Conservation (phyloP, 2,797 vertebrate species). For the Odontamblyopus rebecca region DNA sequence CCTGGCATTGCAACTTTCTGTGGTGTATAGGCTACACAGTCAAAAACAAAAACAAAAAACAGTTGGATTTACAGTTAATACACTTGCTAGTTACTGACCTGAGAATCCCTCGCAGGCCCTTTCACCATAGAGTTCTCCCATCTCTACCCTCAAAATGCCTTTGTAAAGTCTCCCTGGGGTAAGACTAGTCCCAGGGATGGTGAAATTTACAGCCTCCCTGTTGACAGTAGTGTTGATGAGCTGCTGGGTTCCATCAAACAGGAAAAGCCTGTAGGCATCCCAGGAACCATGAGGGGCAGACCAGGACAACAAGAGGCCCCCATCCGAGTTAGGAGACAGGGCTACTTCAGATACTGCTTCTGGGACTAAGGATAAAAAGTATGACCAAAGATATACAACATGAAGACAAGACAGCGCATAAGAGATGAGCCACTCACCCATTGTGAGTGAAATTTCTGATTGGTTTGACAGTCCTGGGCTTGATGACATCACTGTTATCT, state of each 20-base stretch:
- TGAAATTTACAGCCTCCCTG: constrained; percentile 63
- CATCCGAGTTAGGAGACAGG: constrained; percentile 61
- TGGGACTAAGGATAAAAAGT: constrained; percentile 76
- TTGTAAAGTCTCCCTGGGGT: constrained; percentile 81
- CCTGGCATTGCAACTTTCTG: not conserved
- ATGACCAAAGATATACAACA: not conserved
- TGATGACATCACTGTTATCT: constrained; percentile 73
- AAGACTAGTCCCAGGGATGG: constrained; percentile 66
- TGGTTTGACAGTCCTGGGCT: constrained; percentile 80
- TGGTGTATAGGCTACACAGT: not conserved
- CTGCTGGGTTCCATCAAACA: constrained; percentile 73
- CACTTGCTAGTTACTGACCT: constrained; percentile 49
- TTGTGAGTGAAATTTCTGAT: constrained; percentile 70
- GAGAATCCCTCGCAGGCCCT: constrained; percentile 59
- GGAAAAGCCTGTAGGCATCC: constrained; percentile 82
- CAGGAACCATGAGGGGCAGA: constrained; percentile 84
- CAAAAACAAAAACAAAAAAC: too few species aligned
- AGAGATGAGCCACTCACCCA: constrained; percentile 68
- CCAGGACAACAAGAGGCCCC: constrained; percentile 83
- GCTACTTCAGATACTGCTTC: constrained; percentile 68
- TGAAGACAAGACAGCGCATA: not conserved
- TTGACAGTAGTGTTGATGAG: constrained; percentile 69
- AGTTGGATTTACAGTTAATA: not conserved
- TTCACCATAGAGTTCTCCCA: constrained; percentile 43
- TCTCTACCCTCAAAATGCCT: constrained; percentile 77